Base-by-base conservation (phyloP, 2,888 invertebrate genomes). In the Microctonus aethiopoides region DNA sequence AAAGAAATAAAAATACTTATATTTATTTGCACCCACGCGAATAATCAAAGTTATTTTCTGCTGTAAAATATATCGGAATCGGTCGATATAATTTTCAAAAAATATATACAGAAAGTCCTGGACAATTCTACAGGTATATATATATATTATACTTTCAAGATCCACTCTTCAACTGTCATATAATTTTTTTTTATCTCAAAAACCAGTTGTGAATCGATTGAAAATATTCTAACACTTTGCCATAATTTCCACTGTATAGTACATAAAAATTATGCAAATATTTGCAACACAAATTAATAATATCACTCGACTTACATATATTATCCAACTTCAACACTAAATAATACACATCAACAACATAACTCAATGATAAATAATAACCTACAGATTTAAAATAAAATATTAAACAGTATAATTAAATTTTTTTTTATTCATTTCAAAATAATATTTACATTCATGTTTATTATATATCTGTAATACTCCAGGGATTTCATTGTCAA, bases 81-180 rank as follows among this genome's bases (percentile, higher is more conserved):
- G 51, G 69, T 60, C 63, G 74, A 71, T 76, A 78, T 80, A 73
- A 79, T 77, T 68, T 63, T 73, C 59, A 72, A 75, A 74, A 71
- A 80, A 82, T 75, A 82, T 75, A 82, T 79, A 74, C 77, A 72
- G 62, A 51, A 52, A 60, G 62, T 32, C 32, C 16, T 11, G 32
- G 16, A 29, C 32, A 32, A 57, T 32, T 34, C 29, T 46, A 6
- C 1, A 20, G 9, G 16, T 16, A 46, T 46, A 46, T 46, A 46
- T 20, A 46, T 16, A 39, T 39, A 46, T 57, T n/a, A n/a, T 57
- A 32, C 16, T 46, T 22, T 32, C 13, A 26, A 22, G 41, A 29
- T 59, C 67, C 57, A 66, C 39, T 57, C 41, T 39, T 46, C 24
- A 57, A 41, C 32, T 46, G 41, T 67, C 29, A n/a, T n/a, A n/a